A percentile compares a stretch with the other conserved stretches of the same genome.
phyloP scores from a whole-genome alignment of 1,140 invertebrate species.

The Sitophilus oryzae region DNA sequence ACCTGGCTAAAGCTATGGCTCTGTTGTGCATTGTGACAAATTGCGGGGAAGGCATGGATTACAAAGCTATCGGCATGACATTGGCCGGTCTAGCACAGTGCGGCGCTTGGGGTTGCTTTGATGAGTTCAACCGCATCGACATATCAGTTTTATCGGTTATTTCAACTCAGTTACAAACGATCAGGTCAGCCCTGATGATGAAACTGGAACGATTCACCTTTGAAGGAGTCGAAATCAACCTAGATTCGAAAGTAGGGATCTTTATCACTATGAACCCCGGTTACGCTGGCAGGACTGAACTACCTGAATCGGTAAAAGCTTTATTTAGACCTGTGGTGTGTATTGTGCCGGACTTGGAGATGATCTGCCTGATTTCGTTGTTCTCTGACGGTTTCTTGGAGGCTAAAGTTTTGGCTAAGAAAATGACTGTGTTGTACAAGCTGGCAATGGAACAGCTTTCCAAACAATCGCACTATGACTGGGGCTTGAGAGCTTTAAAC shows the following conservation, averaged over 20 bases:
- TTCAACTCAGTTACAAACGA: constrained; percentile 83
- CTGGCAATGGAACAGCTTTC: constrained; percentile 79
- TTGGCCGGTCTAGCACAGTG: constrained; percentile 67
- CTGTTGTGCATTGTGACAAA: constrained; percentile 85
- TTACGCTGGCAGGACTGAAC: constrained; percentile 80
- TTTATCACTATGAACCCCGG: constrained; percentile 95
- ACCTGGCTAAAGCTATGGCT: constrained; percentile 82
- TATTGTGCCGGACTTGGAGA: constrained; percentile 80
- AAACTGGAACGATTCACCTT: constrained; percentile 74
- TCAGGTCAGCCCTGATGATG: constrained; percentile 71
- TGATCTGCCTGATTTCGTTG: constrained; percentile 86
- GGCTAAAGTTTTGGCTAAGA: constrained; percentile 83
- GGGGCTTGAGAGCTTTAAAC: constrained; percentile 82
- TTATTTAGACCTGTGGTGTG: constrained; percentile 86
- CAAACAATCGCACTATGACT: constrained; percentile 90
- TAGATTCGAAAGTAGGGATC: constrained; percentile 81
- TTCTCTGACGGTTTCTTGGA: constrained; percentile 86
- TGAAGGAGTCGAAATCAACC: constrained; percentile 72
- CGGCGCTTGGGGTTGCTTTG: constrained; percentile 86
- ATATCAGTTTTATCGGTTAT: constrained; percentile 86
- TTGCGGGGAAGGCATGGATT: constrained; percentile 90
- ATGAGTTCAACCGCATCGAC: constrained; percentile 89
- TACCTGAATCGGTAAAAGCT: constrained; percentile 87
- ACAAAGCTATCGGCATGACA: constrained; percentile 76
- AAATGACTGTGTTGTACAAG: constrained; percentile 86